Percentiles rank a stretch among this genome's conserved stretches.
Evolutionary conservation across 2,888 invertebrate genomes (phyloP).

Genomic region (Archaeoteleia sp.): DNA sequence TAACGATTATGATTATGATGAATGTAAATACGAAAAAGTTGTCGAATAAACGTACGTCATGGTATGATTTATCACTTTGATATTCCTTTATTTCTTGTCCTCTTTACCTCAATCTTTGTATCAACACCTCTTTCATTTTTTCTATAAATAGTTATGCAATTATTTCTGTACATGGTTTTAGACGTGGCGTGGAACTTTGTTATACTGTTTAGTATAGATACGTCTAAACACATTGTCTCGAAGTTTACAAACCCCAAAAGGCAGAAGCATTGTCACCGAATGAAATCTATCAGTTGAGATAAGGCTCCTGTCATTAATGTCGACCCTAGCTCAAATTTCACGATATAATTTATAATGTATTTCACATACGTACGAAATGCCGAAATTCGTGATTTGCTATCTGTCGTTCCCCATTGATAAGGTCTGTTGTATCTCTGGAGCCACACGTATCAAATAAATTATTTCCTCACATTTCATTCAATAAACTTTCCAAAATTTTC

Average conservation of each 20-base stretch:
- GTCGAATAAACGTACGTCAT: constrained; percentile 71
- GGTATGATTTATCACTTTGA: constrained; percentile 49
- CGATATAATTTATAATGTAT: constrained; percentile 53
- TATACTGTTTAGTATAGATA: constrained; percentile 28
- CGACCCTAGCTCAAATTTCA: constrained; percentile 69
- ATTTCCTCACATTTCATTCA: neutral
- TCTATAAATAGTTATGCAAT: no score
- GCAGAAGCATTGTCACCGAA: constrained; percentile 46
- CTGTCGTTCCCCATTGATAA: neutral
- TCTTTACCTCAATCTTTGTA: neutral
- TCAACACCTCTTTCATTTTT: neutral
- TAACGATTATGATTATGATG: constrained; percentile 65
- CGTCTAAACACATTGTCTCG: constrained; percentile 52
- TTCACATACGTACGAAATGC: neutral
- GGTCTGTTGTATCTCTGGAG: no score
- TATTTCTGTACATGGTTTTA: no score
- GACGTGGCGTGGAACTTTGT: constrained; percentile 26
- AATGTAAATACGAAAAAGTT: constrained; percentile 71
- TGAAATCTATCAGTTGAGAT: constrained; percentile 68
- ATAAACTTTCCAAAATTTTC: constrained; percentile 1
- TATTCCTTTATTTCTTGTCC: constrained; percentile 40
- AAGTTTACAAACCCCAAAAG: constrained; percentile 45
- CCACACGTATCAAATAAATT: constrained; percentile 4
- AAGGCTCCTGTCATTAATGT: constrained; percentile 66
- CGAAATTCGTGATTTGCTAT: constrained; percentile 7